Evolutionary conservation across 2,888 invertebrate genomes (phyloP).

Genomic region (Mayetiola destructor): DNA sequence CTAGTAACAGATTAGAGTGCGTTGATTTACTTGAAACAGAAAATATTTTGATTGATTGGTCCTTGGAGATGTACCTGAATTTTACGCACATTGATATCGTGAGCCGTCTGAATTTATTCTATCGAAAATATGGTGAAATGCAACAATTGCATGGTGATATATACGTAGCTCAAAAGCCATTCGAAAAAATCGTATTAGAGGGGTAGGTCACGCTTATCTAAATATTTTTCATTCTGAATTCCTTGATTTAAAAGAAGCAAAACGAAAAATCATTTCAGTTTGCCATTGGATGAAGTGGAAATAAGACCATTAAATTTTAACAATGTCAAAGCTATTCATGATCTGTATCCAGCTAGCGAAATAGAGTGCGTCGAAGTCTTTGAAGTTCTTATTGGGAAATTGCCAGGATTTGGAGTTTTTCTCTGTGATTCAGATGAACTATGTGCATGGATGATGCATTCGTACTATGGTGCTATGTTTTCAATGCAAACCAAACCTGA

Average conservation of each 20-base stretch:
- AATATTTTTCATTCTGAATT: too few relatives aligned
- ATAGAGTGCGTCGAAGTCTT: conserved; percentile 75
- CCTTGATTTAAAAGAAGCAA: neutral
- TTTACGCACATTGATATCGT: conserved; percentile 72
- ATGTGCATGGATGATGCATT: conserved; percentile 84
- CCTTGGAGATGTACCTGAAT: conserved; percentile 68
- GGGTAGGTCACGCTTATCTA: conserved; percentile 44
- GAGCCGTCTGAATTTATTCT: conserved; percentile 60
- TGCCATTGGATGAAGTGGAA: conserved; percentile 52
- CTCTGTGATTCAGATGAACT: conserved; percentile 48
- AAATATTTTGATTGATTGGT: conserved; percentile 65
- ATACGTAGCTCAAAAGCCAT: conserved; percentile 55
- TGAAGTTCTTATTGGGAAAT: conserved; percentile 58
- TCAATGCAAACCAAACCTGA: conserved; percentile 77
- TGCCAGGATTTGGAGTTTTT: conserved; percentile 72
- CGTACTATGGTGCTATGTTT: conserved; percentile 83
- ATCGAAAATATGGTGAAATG: conserved; percentile 44
- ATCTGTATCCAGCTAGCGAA: conserved; percentile 75
- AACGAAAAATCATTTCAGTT: conserved; percentile 28
- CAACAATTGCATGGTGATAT: conserved; percentile 70
- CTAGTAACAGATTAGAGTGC: conserved; percentile 56
- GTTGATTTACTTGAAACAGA: conserved; percentile 59
- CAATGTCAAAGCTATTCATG: conserved; percentile 69
- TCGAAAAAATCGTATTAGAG: conserved; percentile 42
- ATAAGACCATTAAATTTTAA: conserved; percentile 60